A percentile compares a stretch with the other conserved stretches of the same genome.
Evolutionary conservation across 2,797 vertebrate species (phyloP).

Genomic region (Bovichtus variegatus): DNA sequence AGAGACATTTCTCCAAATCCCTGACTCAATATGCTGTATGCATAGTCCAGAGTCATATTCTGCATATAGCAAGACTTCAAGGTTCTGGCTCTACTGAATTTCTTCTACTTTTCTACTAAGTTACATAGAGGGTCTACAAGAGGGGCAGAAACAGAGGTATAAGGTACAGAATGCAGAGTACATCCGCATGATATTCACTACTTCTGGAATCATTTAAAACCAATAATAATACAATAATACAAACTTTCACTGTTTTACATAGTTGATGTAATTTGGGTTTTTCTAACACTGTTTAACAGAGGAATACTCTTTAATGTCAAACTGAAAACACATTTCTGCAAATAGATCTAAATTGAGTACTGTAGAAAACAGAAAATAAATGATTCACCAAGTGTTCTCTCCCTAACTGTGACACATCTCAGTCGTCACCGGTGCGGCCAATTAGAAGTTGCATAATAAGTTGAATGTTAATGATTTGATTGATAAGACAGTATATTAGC

Average conservation of each 20-base stretch:
- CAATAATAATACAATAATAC: too few species aligned
- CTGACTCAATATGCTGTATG: constrained; percentile 54
- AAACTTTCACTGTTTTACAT: too few species aligned
- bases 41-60: constrained; percentile 36
- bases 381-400: background rate
- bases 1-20: constrained; percentile 60
- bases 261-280: background rate
- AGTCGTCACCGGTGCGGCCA: background rate
- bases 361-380: background rate
- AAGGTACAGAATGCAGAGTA: background rate
- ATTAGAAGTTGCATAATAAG: background rate
- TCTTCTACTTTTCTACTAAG: too few species aligned
- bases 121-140: background rate
- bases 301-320: background rate
- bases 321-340: background rate
- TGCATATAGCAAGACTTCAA: constrained; percentile 33
- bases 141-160: background rate
- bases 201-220: background rate
- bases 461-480: background rate
- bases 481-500: too few species aligned
- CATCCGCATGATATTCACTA: background rate
- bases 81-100: constrained; percentile 14
- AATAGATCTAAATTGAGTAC: background rate
- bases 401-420: background rate
- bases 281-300: background rate